Evolutionary conservation across 2,113 vertebrate genomes (phyloP).

Genomic region (Callopanchax toddi): DNA sequence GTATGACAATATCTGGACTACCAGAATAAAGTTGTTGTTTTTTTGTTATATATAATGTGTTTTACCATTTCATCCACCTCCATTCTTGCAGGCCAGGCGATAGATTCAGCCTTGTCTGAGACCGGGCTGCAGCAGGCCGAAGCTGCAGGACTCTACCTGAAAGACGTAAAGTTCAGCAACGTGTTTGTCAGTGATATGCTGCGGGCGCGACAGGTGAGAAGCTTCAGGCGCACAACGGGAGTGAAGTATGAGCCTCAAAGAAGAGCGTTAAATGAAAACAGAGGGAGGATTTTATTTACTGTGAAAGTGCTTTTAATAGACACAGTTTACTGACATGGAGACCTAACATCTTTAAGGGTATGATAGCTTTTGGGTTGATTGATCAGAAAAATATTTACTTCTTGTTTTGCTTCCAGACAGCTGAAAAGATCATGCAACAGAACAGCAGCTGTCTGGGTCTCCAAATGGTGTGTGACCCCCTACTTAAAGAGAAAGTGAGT

Average conservation of each 20-base stretch:
- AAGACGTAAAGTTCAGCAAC: conserved; percentile 85
- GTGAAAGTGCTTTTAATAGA: no score
- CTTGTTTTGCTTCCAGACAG: conserved; percentile 81
- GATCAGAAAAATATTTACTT: not conserved
- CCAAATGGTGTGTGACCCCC: conserved; percentile 79
- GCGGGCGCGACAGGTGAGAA: conserved; percentile 85
- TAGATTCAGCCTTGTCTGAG: conserved; percentile 88
- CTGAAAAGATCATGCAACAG: conserved; percentile 83
- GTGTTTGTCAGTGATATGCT: conserved; percentile 89
- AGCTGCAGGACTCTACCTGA: conserved; percentile 87
- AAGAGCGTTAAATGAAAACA: no score
- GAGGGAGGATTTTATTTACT: no score
- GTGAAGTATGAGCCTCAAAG: no score
- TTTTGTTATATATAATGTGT: not conserved
- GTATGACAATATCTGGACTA: conserved; percentile 62
- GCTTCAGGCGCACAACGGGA: not conserved
- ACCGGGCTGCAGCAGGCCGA: conserved; percentile 87
- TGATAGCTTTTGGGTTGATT: no score
- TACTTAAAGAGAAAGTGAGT: conserved; percentile 91
- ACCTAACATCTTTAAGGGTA: not conserved
- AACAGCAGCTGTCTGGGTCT: conserved; percentile 82
- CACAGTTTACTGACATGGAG: not conserved
- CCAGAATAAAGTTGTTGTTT: not conserved
- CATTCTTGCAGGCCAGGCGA: conserved; percentile 83
- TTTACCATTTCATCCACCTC: not conserved